Base-by-base conservation (phyloP, 2,888 invertebrate genomes). In the Euplexia lucipara region DNA sequence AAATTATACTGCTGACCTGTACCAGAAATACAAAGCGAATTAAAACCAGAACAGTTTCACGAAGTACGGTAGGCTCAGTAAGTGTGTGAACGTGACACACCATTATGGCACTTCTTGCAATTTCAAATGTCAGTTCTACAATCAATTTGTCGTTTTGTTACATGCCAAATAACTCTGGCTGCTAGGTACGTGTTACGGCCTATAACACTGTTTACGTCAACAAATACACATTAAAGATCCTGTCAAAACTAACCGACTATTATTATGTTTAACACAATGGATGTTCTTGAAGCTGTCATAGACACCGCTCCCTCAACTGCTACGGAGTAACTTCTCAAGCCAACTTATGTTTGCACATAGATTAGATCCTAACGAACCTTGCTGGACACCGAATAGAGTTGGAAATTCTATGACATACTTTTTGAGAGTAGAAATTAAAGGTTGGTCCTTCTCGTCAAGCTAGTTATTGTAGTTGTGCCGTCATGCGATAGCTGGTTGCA, bases 401-500 rank as follows among this genome's bases (percentile, higher is more conserved):
- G 47, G 30, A 47, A 42, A 53, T 75, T 39, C n/a, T 4, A 4
- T 49, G 42, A n/a, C 32, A 45, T 20, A 16, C 20, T 42, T 22
- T 48, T 62, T 2, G 2, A 8, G 18, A 35, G 39, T n/a, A 34
- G 16, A 42, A 45, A 14, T 44, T 10, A 32, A 35, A 60, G 32
- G n/a, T 64, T 67, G 9, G 45, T 69, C 59, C 20, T 47, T 69
- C 63, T 57, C 59, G 57, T 71, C 57, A 72, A 63, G 71, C 45
- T 44, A 62, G 80, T 71, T 72, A 79, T 83, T 84, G 82, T 85
- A 75, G 68, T 75, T 78, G 75, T 54, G 76, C 74, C 59, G 77
- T 77, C 80, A 80, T 85, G 84, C 84, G 79, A 74, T 75, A 69
- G 62, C 59, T 79, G 70, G 71, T 64, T 72, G 83, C 81, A 83